Percentiles rank a stretch among this genome's conserved stretches.
These are phyloP conservation scores for Lithophane semibrunnea DNA, from an alignment of 2,888 invertebrate genomes.

Conservation along the genomic window DNA sequence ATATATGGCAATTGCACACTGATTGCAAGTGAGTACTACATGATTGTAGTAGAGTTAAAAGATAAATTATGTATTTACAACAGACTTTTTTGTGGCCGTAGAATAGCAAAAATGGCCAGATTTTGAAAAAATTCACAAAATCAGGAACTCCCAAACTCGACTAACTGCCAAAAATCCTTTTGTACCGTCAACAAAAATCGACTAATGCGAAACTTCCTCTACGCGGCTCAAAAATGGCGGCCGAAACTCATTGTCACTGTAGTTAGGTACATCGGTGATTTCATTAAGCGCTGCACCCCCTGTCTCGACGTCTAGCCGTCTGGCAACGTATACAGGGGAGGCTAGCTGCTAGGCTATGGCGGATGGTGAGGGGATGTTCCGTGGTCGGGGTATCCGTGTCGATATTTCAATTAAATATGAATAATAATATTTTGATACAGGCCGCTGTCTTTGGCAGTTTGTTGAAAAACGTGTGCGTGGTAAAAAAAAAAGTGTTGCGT, in stretches of 20 bases:
- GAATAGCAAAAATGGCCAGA: not conserved
- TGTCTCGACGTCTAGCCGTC: slow-evolving; percentile 75
- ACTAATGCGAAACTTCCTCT: slow-evolving; percentile 40
- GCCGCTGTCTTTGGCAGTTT: slow-evolving; percentile 30
- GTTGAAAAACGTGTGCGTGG: not conserved
- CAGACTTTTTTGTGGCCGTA: not conserved
- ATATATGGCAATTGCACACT: slow-evolving; percentile 55
- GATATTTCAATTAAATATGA: slow-evolving; percentile 48
- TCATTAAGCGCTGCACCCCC: slow-evolving; percentile 72
- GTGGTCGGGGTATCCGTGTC: slow-evolving; percentile 33
- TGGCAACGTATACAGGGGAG: slow-evolving; percentile 63
- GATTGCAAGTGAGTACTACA: slow-evolving; percentile 34
- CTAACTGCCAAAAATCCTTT: slow-evolving; percentile 36
- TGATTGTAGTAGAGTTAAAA: slow-evolving; percentile 33
- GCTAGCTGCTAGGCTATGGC: slow-evolving; percentile 64
- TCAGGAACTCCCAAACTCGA: too few relatives aligned
- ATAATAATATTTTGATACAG: slow-evolving; percentile 23
- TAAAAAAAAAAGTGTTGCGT: slow-evolving; percentile 10
- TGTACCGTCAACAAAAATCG: slow-evolving; percentile 46
- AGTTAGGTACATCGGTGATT: slow-evolving; percentile 69
- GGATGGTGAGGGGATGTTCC: slow-evolving; percentile 42
- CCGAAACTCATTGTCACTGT: slow-evolving; percentile 63
- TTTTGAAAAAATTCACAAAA: too few relatives aligned
- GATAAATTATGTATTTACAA: slow-evolving; percentile 24
- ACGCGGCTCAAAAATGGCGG: slow-evolving; percentile 60